Evolutionary conservation across 2,113 vertebrate species (phyloP).

Genomic region (Cephalopterus ornatus): DNA sequence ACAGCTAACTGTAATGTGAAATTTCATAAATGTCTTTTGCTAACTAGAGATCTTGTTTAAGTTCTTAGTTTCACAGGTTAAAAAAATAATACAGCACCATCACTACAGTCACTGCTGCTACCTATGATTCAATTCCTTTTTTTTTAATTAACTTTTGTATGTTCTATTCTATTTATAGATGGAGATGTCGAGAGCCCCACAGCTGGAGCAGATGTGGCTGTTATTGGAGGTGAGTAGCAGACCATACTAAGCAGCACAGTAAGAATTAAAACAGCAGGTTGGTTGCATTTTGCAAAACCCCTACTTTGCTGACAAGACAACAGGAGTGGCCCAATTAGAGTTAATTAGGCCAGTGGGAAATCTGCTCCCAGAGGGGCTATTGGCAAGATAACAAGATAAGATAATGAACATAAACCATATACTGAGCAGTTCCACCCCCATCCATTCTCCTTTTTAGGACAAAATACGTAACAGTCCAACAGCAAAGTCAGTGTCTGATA

Average conservation of each 20-base stretch:
- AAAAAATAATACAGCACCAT: neutral
- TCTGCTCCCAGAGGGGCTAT: slow-evolving; percentile 15
- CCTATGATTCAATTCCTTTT: neutral
- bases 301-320: slow-evolving; percentile 16
- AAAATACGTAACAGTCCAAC: neutral
- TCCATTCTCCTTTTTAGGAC: neutral
- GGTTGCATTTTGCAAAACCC: neutral
- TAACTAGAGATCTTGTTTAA: neutral
- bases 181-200: slow-evolving; percentile 27
- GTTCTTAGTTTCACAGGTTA: slow-evolving; percentile 2
- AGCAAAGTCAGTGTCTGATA: neutral
- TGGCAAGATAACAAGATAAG: slow-evolving; percentile 11
- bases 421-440: neutral
- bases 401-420: neutral
- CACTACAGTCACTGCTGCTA: neutral
- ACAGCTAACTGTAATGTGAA: neutral
- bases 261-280: neutral
- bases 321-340: neutral
- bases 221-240: slow-evolving; percentile 67
- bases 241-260: neutral
- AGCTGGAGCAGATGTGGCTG: slow-evolving; percentile 59
- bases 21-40: neutral
- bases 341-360: slow-evolving; percentile 56
- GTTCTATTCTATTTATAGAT: slow-evolving; percentile 59
- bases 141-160: slow-evolving; percentile 18